A percentile compares a stretch with the other conserved stretches of the same genome.
Conservation (phyloP, 2,113 vertebrate species). For the Bos taurus region DNA sequence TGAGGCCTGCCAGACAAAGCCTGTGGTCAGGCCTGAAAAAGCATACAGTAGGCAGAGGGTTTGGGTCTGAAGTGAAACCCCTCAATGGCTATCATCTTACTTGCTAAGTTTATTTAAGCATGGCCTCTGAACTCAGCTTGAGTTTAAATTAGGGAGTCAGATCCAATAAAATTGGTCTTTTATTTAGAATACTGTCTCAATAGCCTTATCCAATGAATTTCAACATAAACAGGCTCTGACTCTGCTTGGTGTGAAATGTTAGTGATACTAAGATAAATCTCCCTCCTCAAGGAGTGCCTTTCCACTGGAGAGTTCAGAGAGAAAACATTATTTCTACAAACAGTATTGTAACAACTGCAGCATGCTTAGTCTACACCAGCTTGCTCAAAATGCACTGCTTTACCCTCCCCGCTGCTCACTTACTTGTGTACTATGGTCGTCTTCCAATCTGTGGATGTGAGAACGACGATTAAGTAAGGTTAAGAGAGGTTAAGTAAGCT, state of each 20-base stretch:
- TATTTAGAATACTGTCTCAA: neutral
- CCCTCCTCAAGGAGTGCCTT: neutral
- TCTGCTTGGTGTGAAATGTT: neutral
- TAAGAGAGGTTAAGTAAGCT: neutral
- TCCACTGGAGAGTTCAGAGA: neutral
- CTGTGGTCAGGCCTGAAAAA: neutral
- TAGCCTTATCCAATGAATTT: neutral
- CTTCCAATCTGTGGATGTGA: neutral
- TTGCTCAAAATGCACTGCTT: neutral
- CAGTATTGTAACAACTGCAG: neutral
- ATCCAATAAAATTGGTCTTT: neutral
- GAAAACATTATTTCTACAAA: neutral
- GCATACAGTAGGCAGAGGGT: neutral
- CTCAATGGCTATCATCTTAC: neutral
- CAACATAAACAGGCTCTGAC: neutral
- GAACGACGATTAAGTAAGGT: neutral
- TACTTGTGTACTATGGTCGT: rapidly evolving
- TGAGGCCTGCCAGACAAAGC: too few species aligned
- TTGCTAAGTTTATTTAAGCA: neutral
- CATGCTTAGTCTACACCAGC: rapidly evolving
- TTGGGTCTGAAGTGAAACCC: neutral
- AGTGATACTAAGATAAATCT: neutral
- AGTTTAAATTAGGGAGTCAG: neutral
- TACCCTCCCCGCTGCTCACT: neutral
- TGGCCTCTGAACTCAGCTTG: neutral